A percentile compares a stretch with the other conserved stretches of the same genome.
Conservation (phyloP, 2,113 vertebrate genomes). For the Electrona antarctica region DNA sequence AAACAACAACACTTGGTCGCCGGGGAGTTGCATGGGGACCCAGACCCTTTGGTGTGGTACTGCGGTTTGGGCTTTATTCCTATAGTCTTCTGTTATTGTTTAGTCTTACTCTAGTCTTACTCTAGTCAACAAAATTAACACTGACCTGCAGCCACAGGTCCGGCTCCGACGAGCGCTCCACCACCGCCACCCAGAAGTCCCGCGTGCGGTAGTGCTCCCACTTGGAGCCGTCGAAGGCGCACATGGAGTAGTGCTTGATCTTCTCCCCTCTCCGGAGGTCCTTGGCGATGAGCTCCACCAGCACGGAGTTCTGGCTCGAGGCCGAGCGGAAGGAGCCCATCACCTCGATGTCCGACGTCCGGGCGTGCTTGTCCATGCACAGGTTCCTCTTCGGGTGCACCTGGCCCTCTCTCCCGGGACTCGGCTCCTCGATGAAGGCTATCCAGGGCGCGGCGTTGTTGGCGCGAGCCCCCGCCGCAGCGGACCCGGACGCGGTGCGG, state of each 20-base stretch:
- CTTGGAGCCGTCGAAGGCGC: constrained; percentile 88
- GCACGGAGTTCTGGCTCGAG: constrained; percentile 84
- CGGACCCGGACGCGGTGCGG: constrained; percentile 53
- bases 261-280: constrained; percentile 85
- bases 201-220: constrained; percentile 89
- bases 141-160: constrained; percentile 81
- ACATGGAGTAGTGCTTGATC: constrained; percentile 89
- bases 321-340: constrained; percentile 85
- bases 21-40: too few relatives aligned
- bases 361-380: constrained; percentile 84
- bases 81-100: too few relatives aligned
- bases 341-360: constrained; percentile 90
- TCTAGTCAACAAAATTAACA: too few relatives aligned
- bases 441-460: constrained; percentile 82
- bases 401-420: constrained; percentile 69
- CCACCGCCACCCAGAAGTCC: constrained; percentile 85
- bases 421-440: constrained; percentile 88
- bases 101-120: too few relatives aligned
- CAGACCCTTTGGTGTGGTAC: too few relatives aligned
- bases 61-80: too few relatives aligned
- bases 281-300: constrained; percentile 88
- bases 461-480: constrained; percentile 46
- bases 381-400: constrained; percentile 75
- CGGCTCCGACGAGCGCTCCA: constrained; percentile 75
- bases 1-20: too few relatives aligned